Evolutionary conservation across 2,888 invertebrate genomes (phyloP), one percentile per base, ranked within the genome.

Genomic region (Mimas tiliae): DNA sequence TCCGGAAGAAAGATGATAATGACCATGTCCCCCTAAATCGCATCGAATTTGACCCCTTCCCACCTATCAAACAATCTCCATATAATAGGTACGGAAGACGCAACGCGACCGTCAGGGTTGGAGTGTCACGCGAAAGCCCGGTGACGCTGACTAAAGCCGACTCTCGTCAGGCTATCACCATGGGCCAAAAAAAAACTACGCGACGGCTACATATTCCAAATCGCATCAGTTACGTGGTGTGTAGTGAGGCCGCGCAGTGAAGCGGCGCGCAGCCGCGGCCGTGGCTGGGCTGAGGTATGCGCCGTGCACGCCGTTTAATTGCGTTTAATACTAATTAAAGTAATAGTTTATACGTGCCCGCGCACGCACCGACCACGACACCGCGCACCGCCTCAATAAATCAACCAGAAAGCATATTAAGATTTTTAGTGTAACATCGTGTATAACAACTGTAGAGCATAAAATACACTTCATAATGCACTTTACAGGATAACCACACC

Each of bases 241-340:
- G 58, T 64, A 4, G 27, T 27, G 27, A 27, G 27, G 1, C 27
- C 27, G 27, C 27, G 27, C 27, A 27, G 27, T 27, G 27, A 27
- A 27, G 27, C 70, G 65, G 47, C 11, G 69, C 68, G 72, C 68
- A 69, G 76, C 80, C 45, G 45, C 14, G 45, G 45, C 12, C 42
- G 42, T 11, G 11, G 27, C 27, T 27, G 27, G 4, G 27, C 27
- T 4, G 47, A 48, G 65, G 48, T 11, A 69, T 69, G 73, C 69
- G 69, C 75, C 81, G 76, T 77, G 76, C 75, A 68, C 76, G 53
- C 66, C 68, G 74, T 72, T 78, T 83, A 80, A 82, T 83, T 82
- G 75, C 78, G 71, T 74, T 77, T 74, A 80, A 78, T 77, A 78
- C 70, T 74, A 74, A 77, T 76, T 73, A 70, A 71, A 66, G 67